Evolutionary conservation across 2,888 invertebrate species (phyloP), one percentile per base, ranked within the genome.

Genomic region (Halictus quadricinctus): DNA sequence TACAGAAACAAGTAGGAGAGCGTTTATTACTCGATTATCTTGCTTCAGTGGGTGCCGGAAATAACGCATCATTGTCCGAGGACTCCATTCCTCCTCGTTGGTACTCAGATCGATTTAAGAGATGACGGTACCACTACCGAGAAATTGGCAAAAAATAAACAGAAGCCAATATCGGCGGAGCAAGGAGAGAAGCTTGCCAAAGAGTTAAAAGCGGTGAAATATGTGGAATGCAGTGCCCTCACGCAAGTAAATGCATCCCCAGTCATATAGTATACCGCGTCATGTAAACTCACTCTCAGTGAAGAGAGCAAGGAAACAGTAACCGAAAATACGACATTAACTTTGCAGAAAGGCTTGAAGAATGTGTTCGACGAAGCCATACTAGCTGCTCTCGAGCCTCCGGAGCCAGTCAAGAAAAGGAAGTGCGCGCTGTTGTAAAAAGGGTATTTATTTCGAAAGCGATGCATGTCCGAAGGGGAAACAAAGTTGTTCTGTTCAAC

Each of bases 361-460:
- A 99, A 99, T 95, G 99, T 99, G 41, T 99, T 99, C 95, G 99
- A 99, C 95, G 99, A 99, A 96, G 99, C 99, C 85, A 99, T 99
- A 94, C 95, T 99, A 92, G 99, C 99, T 88, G 99, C 99, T 76
- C 95, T 99, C 94, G 99, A 99, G 95, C 99, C 99, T 15, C 99
- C 99, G 93, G 99, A 99, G 95, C 98, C 98, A 76, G 97, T 97
- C 90, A 99, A 98, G 96, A 98, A 97, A 95, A 97, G 97, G 96
- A 97, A 96, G 95, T 98, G 98, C 95, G 96, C 96, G 92, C 96
- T 98, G 93, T 96, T 98, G 95, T 98, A 97, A 94, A 83, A 76
- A 58, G 72, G 76, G 72, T 76, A 77, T 87, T 86, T 80, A 72
- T 77, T 80, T 84, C 77, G 83, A 48, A 77, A 88, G 69, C 48